Base-by-base conservation (phyloP, 1,140 invertebrate genomes). In the Calliphora vicina region DNA sequence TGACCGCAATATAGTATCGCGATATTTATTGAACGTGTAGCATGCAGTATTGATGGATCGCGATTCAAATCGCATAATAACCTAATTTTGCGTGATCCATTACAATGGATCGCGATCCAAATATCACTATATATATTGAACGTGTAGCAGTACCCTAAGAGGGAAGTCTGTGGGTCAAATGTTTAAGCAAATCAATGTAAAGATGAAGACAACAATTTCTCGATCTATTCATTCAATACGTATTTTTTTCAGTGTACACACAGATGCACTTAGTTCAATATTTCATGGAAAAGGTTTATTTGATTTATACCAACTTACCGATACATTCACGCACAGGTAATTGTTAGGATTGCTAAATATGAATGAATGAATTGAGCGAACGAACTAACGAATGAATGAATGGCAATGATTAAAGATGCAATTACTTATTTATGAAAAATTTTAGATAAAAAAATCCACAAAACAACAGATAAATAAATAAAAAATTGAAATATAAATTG, bases 331-430 rank as follows among this genome's bases (percentile, higher is more conserved):
- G 61, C 61, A 17, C 17, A 67, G 23, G 17, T 23, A 67, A 67
- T 20, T 67, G 20, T 67, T 23, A 67, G 2, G 61, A 23, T 23
- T 67, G 61, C n/a, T 67, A 67, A 67, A 23, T 23, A 67, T 57
- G 15, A 57, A 57, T n/a, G 4, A 57, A 57, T 6, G n/a, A n/a
- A n/a, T n/a, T n/a, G 15, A 57, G 15, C 6, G 50, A 57, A 17
- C n/a, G 50, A 57, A 15, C n/a, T 13, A 17, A n/a, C n/a, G 50
- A 2, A 57, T 57, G 50, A 23, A 67, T 67, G 61, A 23, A 67
- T 67, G 61, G 61, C 61, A 67, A 67, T 67, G 61, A 23, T 67
- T 67, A 67, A 23, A 67, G 61, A 67, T 67, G 61, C 61, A 67
- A 67, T 67, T 67, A 67, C 61, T 20, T 67, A 67, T 67, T 25